phyloP scores from a whole-genome alignment of 2,888 invertebrate species.

The Formica aserva region DNA sequence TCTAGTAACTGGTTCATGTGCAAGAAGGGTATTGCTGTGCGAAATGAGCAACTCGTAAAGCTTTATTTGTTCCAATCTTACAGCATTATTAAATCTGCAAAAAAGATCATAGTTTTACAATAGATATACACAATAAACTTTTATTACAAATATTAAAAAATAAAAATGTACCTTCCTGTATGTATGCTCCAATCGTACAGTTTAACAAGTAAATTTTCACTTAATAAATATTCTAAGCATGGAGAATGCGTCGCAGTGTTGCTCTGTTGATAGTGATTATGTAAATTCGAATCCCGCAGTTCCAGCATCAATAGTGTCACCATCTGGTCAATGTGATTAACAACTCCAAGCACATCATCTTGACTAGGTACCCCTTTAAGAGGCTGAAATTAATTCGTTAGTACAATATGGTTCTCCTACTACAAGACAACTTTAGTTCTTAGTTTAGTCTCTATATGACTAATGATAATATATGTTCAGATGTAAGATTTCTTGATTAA shows the following conservation, averaged over 20 bases:
- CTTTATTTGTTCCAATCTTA: constrained; percentile 95
- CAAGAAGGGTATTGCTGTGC: constrained; percentile 93
- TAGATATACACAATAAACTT: background rate
- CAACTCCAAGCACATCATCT: constrained; percentile 96
- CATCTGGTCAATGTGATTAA: constrained; percentile 97
- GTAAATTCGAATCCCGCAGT: constrained; percentile 89
- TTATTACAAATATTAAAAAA: constrained; percentile 36
- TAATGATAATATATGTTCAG: no score
- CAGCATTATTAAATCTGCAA: constrained; percentile 92
- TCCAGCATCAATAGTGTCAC: constrained; percentile 94
- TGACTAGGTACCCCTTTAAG: constrained; percentile 88
- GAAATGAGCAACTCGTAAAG: constrained; percentile 94
- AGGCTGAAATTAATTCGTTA: constrained; percentile 82
- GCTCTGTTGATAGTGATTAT: constrained; percentile 75
- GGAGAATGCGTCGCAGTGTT: constrained; percentile 88
- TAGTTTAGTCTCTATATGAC: no score
- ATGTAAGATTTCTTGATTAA: no score
- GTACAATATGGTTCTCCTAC: background rate
- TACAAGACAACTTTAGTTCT: background rate
- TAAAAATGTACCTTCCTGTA: constrained; percentile 89
- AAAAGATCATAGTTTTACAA: background rate
- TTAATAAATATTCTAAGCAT: constrained; percentile 93
- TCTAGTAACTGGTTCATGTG: constrained; percentile 95
- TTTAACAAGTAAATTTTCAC: constrained; percentile 94
- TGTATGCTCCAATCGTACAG: constrained; percentile 94